These are phyloP conservation scores for Ophioninae sp. DNA, from an alignment of 2,888 invertebrate species.

Conservation along the genomic window DNA sequence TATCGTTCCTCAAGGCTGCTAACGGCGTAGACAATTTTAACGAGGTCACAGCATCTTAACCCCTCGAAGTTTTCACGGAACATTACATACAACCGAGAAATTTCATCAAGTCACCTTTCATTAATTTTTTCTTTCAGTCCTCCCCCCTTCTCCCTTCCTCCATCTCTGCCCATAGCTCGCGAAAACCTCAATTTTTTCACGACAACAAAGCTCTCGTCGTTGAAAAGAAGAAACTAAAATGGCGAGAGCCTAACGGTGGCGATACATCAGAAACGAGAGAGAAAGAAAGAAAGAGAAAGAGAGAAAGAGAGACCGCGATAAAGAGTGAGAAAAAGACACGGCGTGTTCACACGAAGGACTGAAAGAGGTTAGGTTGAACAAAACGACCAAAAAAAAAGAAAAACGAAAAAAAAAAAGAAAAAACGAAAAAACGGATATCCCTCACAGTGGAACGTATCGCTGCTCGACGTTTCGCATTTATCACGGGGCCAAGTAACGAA, in stretches of 20 bases:
- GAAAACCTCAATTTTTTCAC: not conserved
- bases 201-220: not conserved
- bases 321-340: not conserved
- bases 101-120: not conserved
- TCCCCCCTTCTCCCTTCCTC: too few species aligned
- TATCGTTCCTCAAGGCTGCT: too few species aligned
- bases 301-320: conserved; percentile 1
- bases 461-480: conserved; percentile 59
- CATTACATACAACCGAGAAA: not conserved
- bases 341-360: conserved; percentile 6
- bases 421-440: not conserved
- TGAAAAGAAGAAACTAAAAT: not conserved
- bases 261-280: not conserved
- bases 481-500: conserved; percentile 63
- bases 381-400: conserved; percentile 10
- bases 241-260: not conserved
- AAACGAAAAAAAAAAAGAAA: conserved; percentile 10
- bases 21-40: too few species aligned
- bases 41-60: too few species aligned
- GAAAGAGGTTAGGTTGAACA: conserved; percentile 14
- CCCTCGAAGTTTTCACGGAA: not conserved
- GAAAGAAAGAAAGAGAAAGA: not conserved
- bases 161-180: not conserved
- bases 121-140: not conserved
- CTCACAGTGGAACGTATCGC: conserved; percentile 25